Evolutionary conservation across 2,888 invertebrate genomes (phyloP).

Genomic region (Cabera pusaria): DNA sequence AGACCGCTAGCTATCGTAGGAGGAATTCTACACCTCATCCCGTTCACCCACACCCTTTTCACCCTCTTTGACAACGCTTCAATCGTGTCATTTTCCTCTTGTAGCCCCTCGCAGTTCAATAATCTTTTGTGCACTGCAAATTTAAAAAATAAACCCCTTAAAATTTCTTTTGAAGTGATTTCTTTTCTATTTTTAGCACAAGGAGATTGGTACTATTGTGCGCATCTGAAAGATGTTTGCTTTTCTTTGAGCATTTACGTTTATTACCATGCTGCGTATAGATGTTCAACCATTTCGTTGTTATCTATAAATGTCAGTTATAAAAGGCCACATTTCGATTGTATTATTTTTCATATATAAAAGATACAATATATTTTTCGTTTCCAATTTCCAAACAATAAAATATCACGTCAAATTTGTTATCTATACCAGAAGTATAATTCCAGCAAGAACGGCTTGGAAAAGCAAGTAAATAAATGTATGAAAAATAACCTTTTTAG

Average conservation of each 20-base stretch:
- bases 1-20: conserved; percentile 47
- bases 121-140: conserved; percentile 57
- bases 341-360: too few species aligned
- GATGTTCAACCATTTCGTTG: too few species aligned
- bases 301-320: too few species aligned
- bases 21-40: conserved; percentile 33
- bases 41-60: conserved; percentile 29
- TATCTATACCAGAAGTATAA: too few species aligned
- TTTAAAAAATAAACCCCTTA: conserved; percentile 53
- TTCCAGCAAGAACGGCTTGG: conserved; percentile 5
- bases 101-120: conserved; percentile 61
- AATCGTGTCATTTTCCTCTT: conserved; percentile 74
- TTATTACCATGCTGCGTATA: too few species aligned
- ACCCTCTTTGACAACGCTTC: conserved; percentile 44
- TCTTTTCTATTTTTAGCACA: conserved; percentile 17
- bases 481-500: conserved; percentile 11
- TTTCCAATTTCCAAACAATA: too few species aligned
- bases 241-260: background rate
- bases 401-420: too few species aligned
- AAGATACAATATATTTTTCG: too few species aligned
- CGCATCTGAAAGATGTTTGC: conserved; percentile 1
- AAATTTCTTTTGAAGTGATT: conserved; percentile 32
- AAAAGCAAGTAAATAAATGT: conserved; percentile 9
- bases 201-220: conserved; percentile 1
- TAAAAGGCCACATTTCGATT: too few species aligned